Percentiles rank a stretch among this genome's conserved stretches.
Conservation (phyloP, 2,113 vertebrate genomes). For the Sapayoa aenigma region DNA sequence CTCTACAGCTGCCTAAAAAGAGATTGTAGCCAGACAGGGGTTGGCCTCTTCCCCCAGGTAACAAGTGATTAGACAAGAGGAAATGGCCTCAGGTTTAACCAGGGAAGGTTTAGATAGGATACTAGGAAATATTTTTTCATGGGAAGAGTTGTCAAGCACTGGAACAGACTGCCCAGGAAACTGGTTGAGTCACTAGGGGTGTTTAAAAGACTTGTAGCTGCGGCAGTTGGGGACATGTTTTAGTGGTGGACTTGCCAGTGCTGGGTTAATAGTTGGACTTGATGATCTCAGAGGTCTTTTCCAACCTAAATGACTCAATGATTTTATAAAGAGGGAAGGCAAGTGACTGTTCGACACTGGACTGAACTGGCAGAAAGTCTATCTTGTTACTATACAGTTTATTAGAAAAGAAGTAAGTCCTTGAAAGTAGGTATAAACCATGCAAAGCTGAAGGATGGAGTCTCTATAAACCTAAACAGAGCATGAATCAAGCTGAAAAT, state of each 20-base stretch:
- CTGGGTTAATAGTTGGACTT: too few species aligned
- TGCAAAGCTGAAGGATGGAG: not conserved
- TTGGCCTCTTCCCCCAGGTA: not conserved
- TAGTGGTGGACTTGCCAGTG: not conserved
- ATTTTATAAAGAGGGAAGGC: not conserved
- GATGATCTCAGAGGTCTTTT: not conserved
- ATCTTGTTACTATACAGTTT: not conserved
- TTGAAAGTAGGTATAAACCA: not conserved
- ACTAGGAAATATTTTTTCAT: not conserved
- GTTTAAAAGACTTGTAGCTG: too few species aligned
- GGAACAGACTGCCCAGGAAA: too few species aligned
- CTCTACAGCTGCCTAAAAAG: not conserved
- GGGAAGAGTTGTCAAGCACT: not conserved
- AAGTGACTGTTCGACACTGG: not conserved
- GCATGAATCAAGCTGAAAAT: slow-evolving; percentile 7
- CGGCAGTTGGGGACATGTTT: not conserved
- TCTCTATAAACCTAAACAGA: too few species aligned
- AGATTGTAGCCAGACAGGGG: not conserved
- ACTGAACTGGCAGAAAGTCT: not conserved
- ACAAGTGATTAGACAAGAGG: not conserved
- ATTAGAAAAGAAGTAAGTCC: not conserved
- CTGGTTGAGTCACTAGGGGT: too few species aligned
- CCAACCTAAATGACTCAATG: not conserved
- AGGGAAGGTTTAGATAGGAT: not conserved
- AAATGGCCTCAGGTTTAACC: not conserved